Base-by-base conservation (phyloP, 2,113 vertebrate species). In the Capra hircus region DNA sequence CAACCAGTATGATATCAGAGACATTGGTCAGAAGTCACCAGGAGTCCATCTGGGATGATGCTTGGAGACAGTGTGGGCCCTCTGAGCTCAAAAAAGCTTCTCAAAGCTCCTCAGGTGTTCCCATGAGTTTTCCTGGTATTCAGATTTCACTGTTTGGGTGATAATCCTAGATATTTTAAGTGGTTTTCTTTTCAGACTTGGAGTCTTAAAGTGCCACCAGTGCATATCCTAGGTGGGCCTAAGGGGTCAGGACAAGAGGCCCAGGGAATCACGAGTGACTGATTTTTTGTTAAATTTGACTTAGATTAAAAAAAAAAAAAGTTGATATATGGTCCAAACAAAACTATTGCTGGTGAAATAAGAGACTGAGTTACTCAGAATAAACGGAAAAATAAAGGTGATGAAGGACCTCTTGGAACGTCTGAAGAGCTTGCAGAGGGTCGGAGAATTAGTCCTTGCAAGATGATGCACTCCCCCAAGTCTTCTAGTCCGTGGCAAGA, bases 321-420 rank as follows among this genome's bases (percentile, higher is more conserved):
- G 11, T 36, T 83, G 50, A 36, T n/a, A 36, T 53, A 23, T 25
- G 12, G 12, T 36, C 11, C 33, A 14, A 83, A 36, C 52, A 5
- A 83, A 36, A 36, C 33, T 55, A 36, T 16, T 55, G 33, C 21
- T 83, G 7, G 11, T 83, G 81, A 83, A 36, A 36, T 53, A n/a
- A 36, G 52, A 55, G 52, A 25, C 52, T 55, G 80, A 23, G 6
- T 52, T 25, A 36, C 13, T 83, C 21, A 25, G 33, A 55, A 27
- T 15, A 55, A 83, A 55, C 0, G 1, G 21, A 36, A 74, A 43
- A 43, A 74, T 74, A 27, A 33, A 83, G 12, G 6, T 13, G 0
- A 55, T 0, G 1, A 23, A 36, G 33, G 12, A 83, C 33, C 6
- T 36, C 3, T 1, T 0, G 2, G 17, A n/a, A 3, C 2, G 2